Percentiles rank a stretch among this genome's conserved stretches.
phyloP scores from a whole-genome alignment of 2,113 vertebrate species.

The Hydropotes inermis region DNA sequence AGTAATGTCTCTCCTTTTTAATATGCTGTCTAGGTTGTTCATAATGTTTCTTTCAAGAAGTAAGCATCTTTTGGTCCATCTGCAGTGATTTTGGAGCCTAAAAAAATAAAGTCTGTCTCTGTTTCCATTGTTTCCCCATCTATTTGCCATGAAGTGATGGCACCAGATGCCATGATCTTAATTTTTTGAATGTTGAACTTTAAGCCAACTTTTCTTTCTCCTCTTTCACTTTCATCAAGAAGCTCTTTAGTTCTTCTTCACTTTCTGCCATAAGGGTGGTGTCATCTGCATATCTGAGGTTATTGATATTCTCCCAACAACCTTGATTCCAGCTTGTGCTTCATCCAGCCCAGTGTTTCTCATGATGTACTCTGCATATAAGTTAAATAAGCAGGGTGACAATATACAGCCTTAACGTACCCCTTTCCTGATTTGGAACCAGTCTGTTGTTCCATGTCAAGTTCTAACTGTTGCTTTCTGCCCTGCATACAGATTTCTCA shows the following conservation, averaged over 20 bases:
- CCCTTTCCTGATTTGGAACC: not conserved
- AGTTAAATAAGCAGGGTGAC: not conserved
- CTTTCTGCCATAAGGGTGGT: not conserved
- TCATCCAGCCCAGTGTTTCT: not conserved
- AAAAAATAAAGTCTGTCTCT: not conserved
- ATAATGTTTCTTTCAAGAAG: not conserved
- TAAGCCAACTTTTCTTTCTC: not conserved
- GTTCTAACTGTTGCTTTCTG: not conserved
- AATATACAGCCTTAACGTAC: not conserved
- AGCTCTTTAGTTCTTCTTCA: not conserved
- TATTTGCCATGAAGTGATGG: not conserved
- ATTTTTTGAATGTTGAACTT: not conserved
- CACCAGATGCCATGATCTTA: not conserved
- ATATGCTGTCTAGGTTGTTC: not conserved
- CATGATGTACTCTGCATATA: not conserved
- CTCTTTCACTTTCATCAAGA: not conserved
- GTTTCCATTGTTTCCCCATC: not conserved
- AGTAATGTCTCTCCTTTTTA: not conserved
- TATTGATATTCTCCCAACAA: not conserved
- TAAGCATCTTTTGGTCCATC: accelerated
- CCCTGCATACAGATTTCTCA: not conserved
- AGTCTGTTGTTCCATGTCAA: not conserved
- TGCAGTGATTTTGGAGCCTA: not conserved
- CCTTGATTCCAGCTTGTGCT: not conserved
- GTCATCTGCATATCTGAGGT: not conserved